These are phyloP conservation scores for Carpatolechia fugitivella DNA, from an alignment of 2,888 invertebrate genomes.

Conservation along the genomic window DNA sequence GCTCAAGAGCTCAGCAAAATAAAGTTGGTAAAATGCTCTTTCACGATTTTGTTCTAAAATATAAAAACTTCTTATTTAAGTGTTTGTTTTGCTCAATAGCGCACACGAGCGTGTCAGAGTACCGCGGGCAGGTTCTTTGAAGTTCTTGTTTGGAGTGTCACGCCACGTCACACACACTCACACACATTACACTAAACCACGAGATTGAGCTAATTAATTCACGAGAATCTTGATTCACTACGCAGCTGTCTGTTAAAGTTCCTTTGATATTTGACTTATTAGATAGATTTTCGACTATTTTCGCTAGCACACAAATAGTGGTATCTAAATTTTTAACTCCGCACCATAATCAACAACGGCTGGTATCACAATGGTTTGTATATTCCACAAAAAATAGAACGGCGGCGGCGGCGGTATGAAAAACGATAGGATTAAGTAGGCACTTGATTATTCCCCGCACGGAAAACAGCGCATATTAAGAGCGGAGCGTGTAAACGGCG, in stretches of 20 bases:
- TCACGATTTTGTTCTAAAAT: not conserved
- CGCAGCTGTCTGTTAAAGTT: too few relatives aligned
- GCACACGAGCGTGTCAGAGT: not conserved
- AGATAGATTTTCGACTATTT: too few relatives aligned
- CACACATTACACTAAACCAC: too few relatives aligned
- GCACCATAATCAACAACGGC: too few relatives aligned
- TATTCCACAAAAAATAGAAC: too few relatives aligned
- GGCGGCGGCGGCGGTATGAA: not conserved
- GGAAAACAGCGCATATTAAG: slow-evolving; percentile 36
- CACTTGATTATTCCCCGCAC: slow-evolving; percentile 31
- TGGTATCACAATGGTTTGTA: too few relatives aligned
- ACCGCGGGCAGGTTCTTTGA: not conserved
- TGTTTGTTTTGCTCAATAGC: not conserved
- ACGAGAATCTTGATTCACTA: too few relatives aligned
- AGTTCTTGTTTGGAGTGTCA: not conserved
- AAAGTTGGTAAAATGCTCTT: not conserved
- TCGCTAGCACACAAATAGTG: too few relatives aligned
- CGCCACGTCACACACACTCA: too few relatives aligned
- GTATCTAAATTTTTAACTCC: too few relatives aligned
- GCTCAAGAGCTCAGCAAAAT: not conserved
- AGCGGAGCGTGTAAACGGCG: slow-evolving; percentile 37
- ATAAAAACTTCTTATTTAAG: not conserved
- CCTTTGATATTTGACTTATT: too few relatives aligned
- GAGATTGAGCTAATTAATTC: too few relatives aligned
- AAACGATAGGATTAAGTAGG: not conserved